phyloP scores from a whole-genome alignment of 2,888 invertebrate genomes.

The Drosophila vallismaia region DNA sequence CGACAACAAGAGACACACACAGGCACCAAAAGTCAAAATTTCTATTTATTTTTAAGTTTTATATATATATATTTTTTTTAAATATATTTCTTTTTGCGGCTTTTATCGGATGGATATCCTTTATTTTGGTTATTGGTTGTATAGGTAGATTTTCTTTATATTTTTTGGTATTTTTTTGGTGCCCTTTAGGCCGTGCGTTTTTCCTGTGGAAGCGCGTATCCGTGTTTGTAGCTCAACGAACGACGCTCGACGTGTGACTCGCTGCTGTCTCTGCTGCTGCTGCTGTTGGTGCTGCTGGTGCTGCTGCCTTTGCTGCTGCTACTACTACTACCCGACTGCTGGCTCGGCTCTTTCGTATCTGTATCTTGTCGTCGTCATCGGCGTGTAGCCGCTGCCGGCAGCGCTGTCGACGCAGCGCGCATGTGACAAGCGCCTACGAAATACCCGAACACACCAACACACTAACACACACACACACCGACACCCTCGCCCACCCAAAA shows the following conservation, averaged over 20 bases:
- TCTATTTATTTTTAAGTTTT: not conserved
- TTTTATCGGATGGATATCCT: not conserved
- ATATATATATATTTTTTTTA: not conserved
- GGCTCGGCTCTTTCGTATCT: constrained; percentile 21
- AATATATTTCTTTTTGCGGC: not conserved
- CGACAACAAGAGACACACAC: constrained; percentile 42
- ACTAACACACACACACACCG: not conserved
- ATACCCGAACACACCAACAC: constrained; percentile 8
- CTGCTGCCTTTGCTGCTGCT: constrained; percentile 72
- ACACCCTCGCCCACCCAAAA: constrained; percentile 1
- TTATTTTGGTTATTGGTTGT: not conserved
- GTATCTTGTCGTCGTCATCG: constrained; percentile 22
- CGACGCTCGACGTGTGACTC: constrained; percentile 50
- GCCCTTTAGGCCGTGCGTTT: constrained; percentile 41
- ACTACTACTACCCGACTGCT: constrained; percentile 67
- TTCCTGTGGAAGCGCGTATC: constrained; percentile 44
- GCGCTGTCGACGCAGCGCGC: constrained; percentile 43
- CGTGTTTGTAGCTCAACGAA: constrained; percentile 53
- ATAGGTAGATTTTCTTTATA: too few species aligned
- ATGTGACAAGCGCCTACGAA: constrained; percentile 47
- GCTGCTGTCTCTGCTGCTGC: constrained; percentile 9
- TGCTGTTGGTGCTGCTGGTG: constrained; percentile 41
- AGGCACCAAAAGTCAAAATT: constrained; percentile 16
- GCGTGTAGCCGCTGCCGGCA: constrained; percentile 46
- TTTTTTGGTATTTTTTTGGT: constrained; percentile 4